Base-by-base conservation (phyloP, 2,113 vertebrate genomes). In the Marmota monax region DNA sequence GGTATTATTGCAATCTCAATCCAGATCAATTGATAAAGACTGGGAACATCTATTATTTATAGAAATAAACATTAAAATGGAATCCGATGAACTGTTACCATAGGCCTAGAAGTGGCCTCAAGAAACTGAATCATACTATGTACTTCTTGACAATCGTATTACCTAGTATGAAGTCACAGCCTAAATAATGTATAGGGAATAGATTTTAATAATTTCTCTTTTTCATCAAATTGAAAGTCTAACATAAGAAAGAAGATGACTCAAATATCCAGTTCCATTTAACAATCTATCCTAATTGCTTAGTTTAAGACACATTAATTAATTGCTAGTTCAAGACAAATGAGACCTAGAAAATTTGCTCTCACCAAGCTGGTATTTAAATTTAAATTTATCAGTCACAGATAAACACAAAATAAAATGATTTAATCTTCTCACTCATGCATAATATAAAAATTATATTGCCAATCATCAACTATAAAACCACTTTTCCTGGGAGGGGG, bases 121-220 rank as follows among this genome's bases (percentile, higher is more conserved):
- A 37, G 10, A 83, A 83, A 58, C 20, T 48, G 18, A 92, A 51
- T 48, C 51, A 12, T 67, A 51, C 16, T 2, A 14, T 56, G 48
- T 67, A n/a, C 7, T 84, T 76, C 39, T 56, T 61, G 53, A n/a
- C 18, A 92, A 73, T 89, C 79, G 8, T 61, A 53, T 53, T 67
- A 73, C 13, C 25, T 74, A 74, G 18, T 14, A 84, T 88, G 77
- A 84, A 96, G 27, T 42, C 27, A 85, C 58, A 70, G 88, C 63
- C 27, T 84, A 67, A 78, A 73, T 83, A 86, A 69, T 45, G 39
- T 4, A 13, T 32, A 78, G 37, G 74, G n/a, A 80, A 67, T n/a
- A 91, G 23, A 83, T 29, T 93, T 94, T 78, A 84, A 48, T 65
- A 51, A 79, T 79, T 94, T 87, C 8, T 61, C 5, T 39, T 88